A percentile compares a stretch with the other conserved stretches of the same genome.
Conservation (phyloP, 2,888 invertebrate species). For the Dioctria linearis region DNA sequence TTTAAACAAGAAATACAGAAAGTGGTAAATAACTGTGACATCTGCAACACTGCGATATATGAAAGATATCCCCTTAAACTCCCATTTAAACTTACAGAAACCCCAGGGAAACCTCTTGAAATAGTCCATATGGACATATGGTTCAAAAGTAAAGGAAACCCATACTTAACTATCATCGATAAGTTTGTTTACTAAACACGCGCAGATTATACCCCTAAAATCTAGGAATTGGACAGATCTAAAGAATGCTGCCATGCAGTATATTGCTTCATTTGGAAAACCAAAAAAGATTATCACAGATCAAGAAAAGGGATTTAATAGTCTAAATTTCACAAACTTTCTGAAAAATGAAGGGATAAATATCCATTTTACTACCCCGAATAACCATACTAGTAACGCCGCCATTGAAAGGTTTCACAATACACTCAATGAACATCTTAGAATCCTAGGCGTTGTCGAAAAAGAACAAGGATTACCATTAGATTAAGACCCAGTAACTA, state of each 20-base stretch:
- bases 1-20: constrained; percentile 54
- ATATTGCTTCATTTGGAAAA: constrained; percentile 54
- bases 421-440: too few relatives aligned
- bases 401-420: too few relatives aligned
- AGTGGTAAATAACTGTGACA: too few relatives aligned
- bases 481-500: constrained; percentile 15
- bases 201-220: constrained; percentile 17
- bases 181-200: constrained; percentile 54
- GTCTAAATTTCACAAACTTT: background rate
- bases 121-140: constrained; percentile 52
- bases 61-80: constrained; percentile 56
- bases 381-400: constrained; percentile 22
- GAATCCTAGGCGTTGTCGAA: too few relatives aligned
- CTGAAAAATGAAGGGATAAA: constrained; percentile 1
- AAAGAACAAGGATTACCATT: background rate
- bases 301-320: too few relatives aligned
- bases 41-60: constrained; percentile 55
- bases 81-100: constrained; percentile 55
- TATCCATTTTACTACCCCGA: background rate
- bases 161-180: constrained; percentile 24
- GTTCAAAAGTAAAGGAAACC: constrained; percentile 37
- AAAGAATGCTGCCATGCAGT: constrained; percentile 8
- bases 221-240: constrained; percentile 36
- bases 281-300: constrained; percentile 31
- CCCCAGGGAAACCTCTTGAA: constrained; percentile 55